Conservation (phyloP, 1,140 invertebrate species). For the Pomacea maculata region DNA sequence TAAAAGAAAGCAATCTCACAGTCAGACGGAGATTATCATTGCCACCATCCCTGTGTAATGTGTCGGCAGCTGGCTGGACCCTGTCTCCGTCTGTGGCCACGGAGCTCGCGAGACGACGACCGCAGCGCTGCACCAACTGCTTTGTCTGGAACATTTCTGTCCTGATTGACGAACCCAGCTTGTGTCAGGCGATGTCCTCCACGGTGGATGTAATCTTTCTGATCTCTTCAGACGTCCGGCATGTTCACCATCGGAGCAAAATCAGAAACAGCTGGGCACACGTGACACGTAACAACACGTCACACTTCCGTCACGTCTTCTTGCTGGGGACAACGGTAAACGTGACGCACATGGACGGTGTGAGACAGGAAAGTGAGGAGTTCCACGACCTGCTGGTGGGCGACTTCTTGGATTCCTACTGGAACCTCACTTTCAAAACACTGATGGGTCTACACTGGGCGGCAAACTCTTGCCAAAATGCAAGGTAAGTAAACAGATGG, state of each 20-base stretch:
- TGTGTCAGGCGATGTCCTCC: no score
- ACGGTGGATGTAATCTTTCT: neutral
- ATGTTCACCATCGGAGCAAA: neutral
- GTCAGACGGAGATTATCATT: no score
- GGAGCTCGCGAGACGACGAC: no score
- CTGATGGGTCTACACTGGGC: neutral
- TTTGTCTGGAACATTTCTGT: no score
- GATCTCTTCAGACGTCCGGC: neutral
- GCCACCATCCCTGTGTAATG: no score
- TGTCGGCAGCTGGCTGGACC: no score
- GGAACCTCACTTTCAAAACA: slow-evolving; percentile 10
- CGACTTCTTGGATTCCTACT: slow-evolving; percentile 12
- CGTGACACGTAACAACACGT: slow-evolving; percentile 17
- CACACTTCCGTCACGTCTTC: slow-evolving; percentile 11
- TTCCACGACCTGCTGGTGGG: slow-evolving; percentile 3
- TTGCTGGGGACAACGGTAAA: neutral
- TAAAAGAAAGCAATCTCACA: no score
- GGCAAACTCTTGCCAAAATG: neutral
- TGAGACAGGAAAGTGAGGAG: neutral
- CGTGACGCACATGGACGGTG: neutral
- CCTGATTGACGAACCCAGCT: no score
- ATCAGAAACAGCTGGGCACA: slow-evolving; percentile 10
- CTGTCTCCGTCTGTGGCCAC: no score
- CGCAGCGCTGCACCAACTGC: no score
- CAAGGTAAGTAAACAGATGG: neutral